Conservation (phyloP, 2,797 vertebrate genomes). For the Parambassis ranga region DNA sequence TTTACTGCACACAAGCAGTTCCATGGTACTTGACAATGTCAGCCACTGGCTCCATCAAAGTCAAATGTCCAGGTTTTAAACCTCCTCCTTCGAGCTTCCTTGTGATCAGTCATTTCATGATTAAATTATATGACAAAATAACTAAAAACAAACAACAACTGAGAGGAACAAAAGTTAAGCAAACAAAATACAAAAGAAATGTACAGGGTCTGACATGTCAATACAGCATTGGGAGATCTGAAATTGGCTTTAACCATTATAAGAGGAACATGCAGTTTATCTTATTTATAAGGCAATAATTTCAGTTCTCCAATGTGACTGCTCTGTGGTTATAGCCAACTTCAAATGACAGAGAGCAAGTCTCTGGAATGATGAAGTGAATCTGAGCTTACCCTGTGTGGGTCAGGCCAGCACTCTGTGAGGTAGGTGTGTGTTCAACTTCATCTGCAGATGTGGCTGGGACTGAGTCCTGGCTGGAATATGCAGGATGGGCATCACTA, state of each 20-base stretch:
- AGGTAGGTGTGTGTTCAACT: conserved; percentile 90
- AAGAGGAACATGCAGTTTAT: not conserved
- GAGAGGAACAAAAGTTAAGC: conserved; percentile 27
- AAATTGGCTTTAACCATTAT: conserved; percentile 48
- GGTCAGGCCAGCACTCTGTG: conserved; percentile 79
- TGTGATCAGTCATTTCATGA: not conserved
- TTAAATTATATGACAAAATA: conserved; percentile 1
- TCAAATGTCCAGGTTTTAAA: not conserved
- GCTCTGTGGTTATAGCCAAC: conserved; percentile 41
- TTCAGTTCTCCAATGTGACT: not conserved
- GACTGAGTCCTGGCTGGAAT: conserved; percentile 66
- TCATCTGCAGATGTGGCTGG: conserved; percentile 76
- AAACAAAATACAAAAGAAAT: conserved; percentile 30
- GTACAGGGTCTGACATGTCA: not conserved
- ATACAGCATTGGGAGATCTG: not conserved
- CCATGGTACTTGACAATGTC: not conserved
- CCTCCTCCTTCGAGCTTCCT: not conserved
- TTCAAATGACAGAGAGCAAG: conserved; percentile 7
- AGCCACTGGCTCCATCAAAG: conserved; percentile 1
- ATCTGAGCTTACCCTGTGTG: conserved; percentile 83
- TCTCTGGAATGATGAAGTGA: conserved; percentile 2
- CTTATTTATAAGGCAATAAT: not conserved
- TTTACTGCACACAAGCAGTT: not conserved
- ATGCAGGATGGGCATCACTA: conserved; percentile 47
- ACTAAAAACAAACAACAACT: conserved; percentile 3